Evolutionary conservation across 2,888 invertebrate species (phyloP).

Genomic region (Celastrina argiolus): DNA sequence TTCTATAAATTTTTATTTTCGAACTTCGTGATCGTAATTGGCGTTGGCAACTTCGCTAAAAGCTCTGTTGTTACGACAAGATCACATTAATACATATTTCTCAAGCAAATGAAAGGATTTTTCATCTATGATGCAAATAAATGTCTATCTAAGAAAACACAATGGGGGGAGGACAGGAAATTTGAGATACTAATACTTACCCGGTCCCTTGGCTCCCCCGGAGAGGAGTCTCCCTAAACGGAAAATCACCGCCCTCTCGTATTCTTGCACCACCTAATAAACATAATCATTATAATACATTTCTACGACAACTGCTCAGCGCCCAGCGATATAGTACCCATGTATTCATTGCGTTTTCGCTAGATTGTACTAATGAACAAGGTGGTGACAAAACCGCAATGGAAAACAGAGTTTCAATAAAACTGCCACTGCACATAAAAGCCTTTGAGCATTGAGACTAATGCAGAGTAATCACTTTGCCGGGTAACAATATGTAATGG

Average conservation of each 20-base stretch:
- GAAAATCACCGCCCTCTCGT: constrained; percentile 97
- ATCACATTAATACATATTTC: too few species aligned
- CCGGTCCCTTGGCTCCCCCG: constrained; percentile 96
- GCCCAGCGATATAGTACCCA: neutral
- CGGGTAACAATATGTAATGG: neutral
- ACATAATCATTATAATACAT: neutral
- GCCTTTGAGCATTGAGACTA: neutral
- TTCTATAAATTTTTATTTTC: too few species aligned
- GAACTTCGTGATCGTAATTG: too few species aligned
- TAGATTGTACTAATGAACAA: neutral
- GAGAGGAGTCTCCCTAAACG: constrained; percentile 91
- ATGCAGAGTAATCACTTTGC: neutral
- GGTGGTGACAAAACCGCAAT: neutral
- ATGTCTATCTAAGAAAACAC: too few species aligned
- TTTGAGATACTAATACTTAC: constrained; percentile 67
- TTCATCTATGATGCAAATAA: too few species aligned
- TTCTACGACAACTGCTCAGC: neutral
- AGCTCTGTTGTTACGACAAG: too few species aligned
- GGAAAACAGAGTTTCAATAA: neutral
- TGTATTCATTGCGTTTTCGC: neutral
- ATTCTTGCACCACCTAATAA: constrained; percentile 93
- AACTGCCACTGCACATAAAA: neutral
- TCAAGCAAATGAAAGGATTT: too few species aligned
- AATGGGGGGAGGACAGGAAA: too few species aligned
- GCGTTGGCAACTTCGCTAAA: too few species aligned